These are phyloP conservation scores for Microtus agrestis DNA, from an alignment of 2,797 vertebrate species.

Conservation along the genomic window DNA sequence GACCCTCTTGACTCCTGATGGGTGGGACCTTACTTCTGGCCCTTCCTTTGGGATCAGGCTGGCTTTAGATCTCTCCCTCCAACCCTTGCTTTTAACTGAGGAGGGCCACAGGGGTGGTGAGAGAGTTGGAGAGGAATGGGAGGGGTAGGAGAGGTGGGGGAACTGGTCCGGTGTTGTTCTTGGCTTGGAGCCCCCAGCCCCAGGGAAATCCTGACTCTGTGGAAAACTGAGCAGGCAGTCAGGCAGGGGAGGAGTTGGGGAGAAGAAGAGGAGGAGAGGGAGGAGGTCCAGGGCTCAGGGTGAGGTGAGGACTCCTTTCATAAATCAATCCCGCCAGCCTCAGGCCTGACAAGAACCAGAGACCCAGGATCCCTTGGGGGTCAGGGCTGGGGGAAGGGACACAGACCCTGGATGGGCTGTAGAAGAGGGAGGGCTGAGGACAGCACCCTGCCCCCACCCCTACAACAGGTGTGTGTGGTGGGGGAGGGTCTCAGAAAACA, in stretches of 20 bases:
- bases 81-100: constrained; percentile 45
- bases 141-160: constrained; percentile 72
- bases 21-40: constrained; percentile 19
- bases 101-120: constrained; percentile 38
- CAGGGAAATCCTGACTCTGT: constrained; percentile 83
- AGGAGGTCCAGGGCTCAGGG: constrained; percentile 67
- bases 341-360: constrained; percentile 83
- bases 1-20: background rate
- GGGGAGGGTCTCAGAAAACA: constrained; percentile 49
- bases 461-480: constrained; percentile 71
- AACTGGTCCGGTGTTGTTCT: constrained; percentile 79
- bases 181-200: constrained; percentile 81
- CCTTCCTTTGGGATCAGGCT: constrained; percentile 40
- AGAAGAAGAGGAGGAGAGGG: constrained; percentile 74
- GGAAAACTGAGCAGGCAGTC: constrained; percentile 82
- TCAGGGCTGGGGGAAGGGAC: background rate
- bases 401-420: constrained; percentile 34
- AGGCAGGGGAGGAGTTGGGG: constrained; percentile 68
- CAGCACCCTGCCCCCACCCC: constrained; percentile 46
- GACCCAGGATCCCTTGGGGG: constrained; percentile 64
- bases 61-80: background rate
- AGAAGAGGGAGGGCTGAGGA: constrained; percentile 39
- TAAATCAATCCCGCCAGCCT: constrained; percentile 81
- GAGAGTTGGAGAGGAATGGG: constrained; percentile 57
- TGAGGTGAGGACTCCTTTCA: constrained; percentile 68